These are phyloP conservation scores for Phalacrocorax carbo DNA, from an alignment of 2,113 vertebrate genomes.

Conservation along the genomic window DNA sequence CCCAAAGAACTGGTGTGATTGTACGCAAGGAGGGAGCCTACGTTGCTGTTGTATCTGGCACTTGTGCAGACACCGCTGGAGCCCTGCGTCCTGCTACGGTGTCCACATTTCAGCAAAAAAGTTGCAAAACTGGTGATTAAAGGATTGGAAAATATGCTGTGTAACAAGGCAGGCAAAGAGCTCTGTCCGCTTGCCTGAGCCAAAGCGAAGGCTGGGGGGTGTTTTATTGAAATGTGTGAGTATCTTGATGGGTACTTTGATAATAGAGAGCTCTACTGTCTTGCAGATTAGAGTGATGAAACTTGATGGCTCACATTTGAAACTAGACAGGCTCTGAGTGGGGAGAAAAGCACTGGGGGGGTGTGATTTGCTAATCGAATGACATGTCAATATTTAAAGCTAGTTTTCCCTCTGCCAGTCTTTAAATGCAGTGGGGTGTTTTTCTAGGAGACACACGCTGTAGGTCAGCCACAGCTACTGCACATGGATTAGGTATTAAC, in stretches of 20 bases:
- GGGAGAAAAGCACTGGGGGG: not conserved
- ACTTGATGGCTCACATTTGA: not conserved
- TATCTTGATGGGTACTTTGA: not conserved
- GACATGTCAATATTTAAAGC: not conserved
- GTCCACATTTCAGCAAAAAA: not conserved
- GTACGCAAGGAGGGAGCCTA: not conserved
- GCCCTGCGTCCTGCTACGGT: not conserved
- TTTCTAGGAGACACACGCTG: not conserved
- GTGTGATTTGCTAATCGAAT: not conserved
- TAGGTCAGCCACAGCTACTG: not conserved
- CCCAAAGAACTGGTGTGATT: not conserved
- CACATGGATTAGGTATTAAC: conserved; percentile 61
- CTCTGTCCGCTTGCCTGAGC: not conserved
- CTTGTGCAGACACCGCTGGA: not conserved
- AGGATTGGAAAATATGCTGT: not conserved
- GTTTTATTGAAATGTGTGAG: not conserved
- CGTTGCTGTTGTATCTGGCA: not conserved
- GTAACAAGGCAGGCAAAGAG: not conserved
- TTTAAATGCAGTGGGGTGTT: not conserved
- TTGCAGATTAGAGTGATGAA: not conserved
- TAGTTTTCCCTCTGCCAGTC: not conserved
- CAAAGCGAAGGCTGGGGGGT: not conserved
- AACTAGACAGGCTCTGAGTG: not conserved
- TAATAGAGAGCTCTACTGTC: not conserved
- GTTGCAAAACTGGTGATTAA: conserved; percentile 23